Base-by-base conservation (phyloP, 2,113 vertebrate genomes). In the Phyllostomus hastatus region DNA sequence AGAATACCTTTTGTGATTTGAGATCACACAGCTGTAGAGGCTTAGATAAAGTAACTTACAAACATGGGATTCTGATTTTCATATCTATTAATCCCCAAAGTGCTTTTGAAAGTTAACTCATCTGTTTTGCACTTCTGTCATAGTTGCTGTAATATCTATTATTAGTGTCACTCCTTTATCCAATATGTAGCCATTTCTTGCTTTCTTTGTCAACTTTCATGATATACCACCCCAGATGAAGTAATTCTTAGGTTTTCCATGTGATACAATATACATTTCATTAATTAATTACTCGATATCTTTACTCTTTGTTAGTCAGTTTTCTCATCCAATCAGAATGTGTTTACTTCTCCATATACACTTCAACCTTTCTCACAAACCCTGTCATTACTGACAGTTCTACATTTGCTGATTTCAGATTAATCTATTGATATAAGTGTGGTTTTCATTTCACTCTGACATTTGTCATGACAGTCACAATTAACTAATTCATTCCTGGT, bases 391-490 rank as follows among this genome's bases (percentile, higher is more conserved):
- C 8, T 33, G 59, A 54, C 19, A 84, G n/a, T 3, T 78, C 48
- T 59, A 10, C n/a, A n/a, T 88, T 17, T 93, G 54, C 76, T 41
- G 64, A 83, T 79, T 83, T 88, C 48, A 89, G 46, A 64, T 86
- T 33, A 67, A 48, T 83, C 52, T 81, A n/a, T 67, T 95, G 35
- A 73, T 6, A 28, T 43, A n/a, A 86, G 69, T 16, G 19, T 67
- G 35, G 24, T 82, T 72, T 85, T 85, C 64, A 76, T 70, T 84
- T 90, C 33, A 70, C 46, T 72, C 57, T 67, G n/a, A 78, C 20
- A 43, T 52, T 92, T 59, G 57, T 73, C 41, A n/a, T 67, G 41
- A 78, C 11, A 20, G 50, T 91, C 22, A 72, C 41, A 92, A 46
- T 16, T 38, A 52, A 61, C 15, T 76, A 80, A 64, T 86, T 88